Evolutionary conservation across 2,888 invertebrate genomes (phyloP).

Genomic region (Pseudococcus longispinus): DNA sequence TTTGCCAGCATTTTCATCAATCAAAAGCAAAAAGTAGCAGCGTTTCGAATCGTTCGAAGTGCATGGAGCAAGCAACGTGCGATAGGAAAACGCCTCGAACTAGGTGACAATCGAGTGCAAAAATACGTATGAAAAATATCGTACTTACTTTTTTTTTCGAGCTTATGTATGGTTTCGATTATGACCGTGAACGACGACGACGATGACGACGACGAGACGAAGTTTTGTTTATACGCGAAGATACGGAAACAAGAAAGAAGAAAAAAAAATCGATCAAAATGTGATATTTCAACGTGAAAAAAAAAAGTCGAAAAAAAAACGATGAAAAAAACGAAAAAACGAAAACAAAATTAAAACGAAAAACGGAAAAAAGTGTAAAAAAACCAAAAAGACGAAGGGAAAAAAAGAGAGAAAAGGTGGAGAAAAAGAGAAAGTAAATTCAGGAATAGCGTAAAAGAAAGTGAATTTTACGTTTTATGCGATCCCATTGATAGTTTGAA

Average conservation of each 20-base stretch:
- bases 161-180: conserved; percentile 7
- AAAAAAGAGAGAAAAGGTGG: conserved; percentile 38
- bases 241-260: conserved; percentile 30
- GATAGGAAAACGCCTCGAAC: no score
- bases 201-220: not conserved
- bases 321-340: not conserved
- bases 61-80: no score
- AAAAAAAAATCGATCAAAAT: conserved; percentile 6
- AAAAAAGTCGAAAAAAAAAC: not conserved
- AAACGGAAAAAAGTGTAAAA: conserved; percentile 15
- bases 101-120: not conserved
- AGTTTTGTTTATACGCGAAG: not conserved
- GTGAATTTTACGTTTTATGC: conserved; percentile 56
- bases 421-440: conserved; percentile 52
- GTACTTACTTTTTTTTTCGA: conserved; percentile 8
- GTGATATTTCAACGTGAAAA: not conserved
- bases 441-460: conserved; percentile 56
- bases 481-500: conserved; percentile 56
- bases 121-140: not conserved
- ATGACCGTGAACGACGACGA: not conserved
- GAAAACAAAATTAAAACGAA: not conserved
- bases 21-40: no score
- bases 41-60: no score
- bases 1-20: no score
- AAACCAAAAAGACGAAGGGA: not conserved